A percentile compares a stretch with the other conserved stretches of the same genome.
phyloP scores from a whole-genome alignment of 2,888 invertebrate species.

The Cordylochernes scorpioides region DNA sequence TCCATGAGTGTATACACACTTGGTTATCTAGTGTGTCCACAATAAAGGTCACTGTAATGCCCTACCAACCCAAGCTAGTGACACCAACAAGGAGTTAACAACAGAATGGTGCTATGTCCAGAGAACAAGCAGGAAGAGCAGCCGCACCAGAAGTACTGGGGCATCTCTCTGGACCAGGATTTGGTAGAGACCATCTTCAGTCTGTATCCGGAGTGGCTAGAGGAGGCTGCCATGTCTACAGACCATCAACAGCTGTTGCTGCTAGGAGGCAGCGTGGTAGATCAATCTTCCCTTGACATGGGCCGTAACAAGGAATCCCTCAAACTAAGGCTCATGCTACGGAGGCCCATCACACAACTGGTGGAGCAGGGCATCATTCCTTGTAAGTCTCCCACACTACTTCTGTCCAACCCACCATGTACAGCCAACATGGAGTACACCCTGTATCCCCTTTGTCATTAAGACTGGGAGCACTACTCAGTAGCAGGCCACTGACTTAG shows the following conservation, averaged over 20 bases:
- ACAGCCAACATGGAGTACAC: no score
- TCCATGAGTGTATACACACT: no score
- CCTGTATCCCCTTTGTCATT: no score
- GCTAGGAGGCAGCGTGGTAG: neutral
- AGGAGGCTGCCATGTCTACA: constrained; percentile 5
- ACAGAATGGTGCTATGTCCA: no score
- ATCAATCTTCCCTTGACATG: neutral
- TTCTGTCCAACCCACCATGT: no score
- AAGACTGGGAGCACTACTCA: no score
- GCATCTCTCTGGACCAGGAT: constrained; percentile 6
- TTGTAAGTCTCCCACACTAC: constrained; percentile 42
- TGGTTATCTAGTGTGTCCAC: no score
- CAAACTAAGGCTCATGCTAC: constrained; percentile 82
- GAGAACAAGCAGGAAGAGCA: no score
- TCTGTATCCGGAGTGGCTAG: constrained; percentile 74
- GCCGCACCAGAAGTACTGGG: constrained; percentile 6
- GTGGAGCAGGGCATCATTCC: constrained; percentile 96
- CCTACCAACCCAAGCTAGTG: no score
- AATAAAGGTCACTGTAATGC: no score
- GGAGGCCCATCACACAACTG: constrained; percentile 75
- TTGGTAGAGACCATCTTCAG: constrained; percentile 54
- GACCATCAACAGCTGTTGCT: neutral
- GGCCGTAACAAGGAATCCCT: constrained; percentile 29
- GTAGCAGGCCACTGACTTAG: no score
- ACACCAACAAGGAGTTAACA: no score